Percentiles rank a stretch among this genome's conserved stretches.
These are phyloP conservation scores for Rhagonycha fulva DNA, from an alignment of 2,888 invertebrate species.

Conservation along the genomic window DNA sequence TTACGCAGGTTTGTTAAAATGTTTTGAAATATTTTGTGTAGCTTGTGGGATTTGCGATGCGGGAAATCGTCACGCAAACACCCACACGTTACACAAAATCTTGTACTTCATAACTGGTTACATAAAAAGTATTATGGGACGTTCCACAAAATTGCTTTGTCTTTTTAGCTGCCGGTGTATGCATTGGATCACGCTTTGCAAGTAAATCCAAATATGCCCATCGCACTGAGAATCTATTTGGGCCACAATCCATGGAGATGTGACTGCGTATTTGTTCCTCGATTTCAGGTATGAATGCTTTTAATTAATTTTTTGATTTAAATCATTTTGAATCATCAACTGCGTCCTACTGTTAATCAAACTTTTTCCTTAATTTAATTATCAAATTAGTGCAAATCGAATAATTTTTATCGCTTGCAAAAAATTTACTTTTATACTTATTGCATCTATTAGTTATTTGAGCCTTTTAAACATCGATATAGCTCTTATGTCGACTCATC, in stretches of 20 bases:
- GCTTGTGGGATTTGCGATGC: background rate
- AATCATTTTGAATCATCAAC: background rate
- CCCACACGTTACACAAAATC: background rate
- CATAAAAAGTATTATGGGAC: background rate
- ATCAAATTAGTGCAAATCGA: no score
- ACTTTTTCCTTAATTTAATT: background rate
- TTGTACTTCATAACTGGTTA: background rate
- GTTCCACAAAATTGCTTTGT: background rate
- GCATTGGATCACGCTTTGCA: conserved; percentile 79
- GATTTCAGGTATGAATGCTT: conserved; percentile 64
- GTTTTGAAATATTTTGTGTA: background rate
- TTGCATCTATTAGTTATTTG: no score
- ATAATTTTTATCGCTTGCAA: background rate
- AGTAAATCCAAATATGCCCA: conserved; percentile 73
- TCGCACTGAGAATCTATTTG: conserved; percentile 70
- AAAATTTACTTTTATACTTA: background rate
- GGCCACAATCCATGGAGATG: conserved; percentile 84
- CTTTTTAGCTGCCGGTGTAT: conserved; percentile 73
- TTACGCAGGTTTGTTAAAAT: conserved; percentile 66
- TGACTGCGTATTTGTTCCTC: conserved; percentile 78
- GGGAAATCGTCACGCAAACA: no score
- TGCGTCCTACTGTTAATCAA: background rate
- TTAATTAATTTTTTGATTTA: background rate
- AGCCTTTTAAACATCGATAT: no score
- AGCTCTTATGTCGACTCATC: no score